Percentiles rank a stretch among this genome's conserved stretches.
Conservation (phyloP, 2,797 vertebrate species). For the Caiman crocodilus region DNA sequence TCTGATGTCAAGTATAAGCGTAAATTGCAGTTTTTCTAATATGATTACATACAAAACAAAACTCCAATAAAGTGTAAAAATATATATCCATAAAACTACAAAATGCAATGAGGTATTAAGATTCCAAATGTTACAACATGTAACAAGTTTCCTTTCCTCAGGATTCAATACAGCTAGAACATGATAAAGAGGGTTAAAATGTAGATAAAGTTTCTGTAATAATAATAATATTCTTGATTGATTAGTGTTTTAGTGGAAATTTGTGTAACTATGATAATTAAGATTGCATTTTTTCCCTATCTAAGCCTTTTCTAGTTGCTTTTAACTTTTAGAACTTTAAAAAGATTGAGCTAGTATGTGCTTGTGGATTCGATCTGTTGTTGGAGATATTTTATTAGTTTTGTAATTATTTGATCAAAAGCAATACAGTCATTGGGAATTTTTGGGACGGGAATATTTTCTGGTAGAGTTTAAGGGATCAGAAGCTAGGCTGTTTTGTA, state of each 20-base stretch:
- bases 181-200: not conserved
- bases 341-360: not conserved
- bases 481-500: not conserved
- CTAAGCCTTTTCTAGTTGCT: not conserved
- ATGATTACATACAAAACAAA: conserved; percentile 22
- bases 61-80: conserved; percentile 31
- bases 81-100: conserved; percentile 39
- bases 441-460: not conserved
- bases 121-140: conserved; percentile 32
- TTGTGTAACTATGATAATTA: too few relatives aligned
- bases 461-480: not conserved
- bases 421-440: not conserved
- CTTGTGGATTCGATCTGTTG: not conserved
- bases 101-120: conserved; percentile 62
- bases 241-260: not conserved
- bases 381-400: not conserved
- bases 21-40: conserved; percentile 1
- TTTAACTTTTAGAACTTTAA: not conserved
- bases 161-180: not conserved
- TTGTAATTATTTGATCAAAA: not conserved
- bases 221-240: not conserved
- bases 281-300: not conserved
- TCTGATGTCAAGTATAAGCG: conserved; percentile 16
- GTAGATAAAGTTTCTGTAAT: not conserved
- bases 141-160: not conserved